A percentile compares a stretch with the other conserved stretches of the same genome.
These are phyloP conservation scores for Rhabdomys pumilio DNA, from an alignment of 2,797 vertebrate species.

Conservation along the genomic window DNA sequence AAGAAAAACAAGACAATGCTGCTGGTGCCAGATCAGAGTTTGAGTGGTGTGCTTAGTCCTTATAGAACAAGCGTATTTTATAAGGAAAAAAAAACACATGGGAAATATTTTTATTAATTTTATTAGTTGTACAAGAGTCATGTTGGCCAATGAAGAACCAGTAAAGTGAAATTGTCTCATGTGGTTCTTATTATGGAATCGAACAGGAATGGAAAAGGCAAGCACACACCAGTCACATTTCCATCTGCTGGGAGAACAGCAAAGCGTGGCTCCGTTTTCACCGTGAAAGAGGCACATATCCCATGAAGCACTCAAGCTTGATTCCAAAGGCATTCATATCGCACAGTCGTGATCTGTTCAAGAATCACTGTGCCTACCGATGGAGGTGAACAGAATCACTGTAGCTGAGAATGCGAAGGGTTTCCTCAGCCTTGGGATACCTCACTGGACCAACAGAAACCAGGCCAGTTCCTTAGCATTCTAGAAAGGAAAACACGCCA, in stretches of 20 bases:
- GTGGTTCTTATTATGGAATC: conserved; percentile 87
- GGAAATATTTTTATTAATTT: conserved; percentile 86
- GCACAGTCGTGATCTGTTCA: not conserved
- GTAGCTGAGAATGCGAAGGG: not conserved
- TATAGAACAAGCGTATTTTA: conserved; percentile 81
- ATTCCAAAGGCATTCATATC: not conserved
- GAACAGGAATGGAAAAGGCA: conserved; percentile 81
- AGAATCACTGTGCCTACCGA: not conserved
- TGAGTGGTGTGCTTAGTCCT: conserved; percentile 81
- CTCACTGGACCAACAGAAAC: not conserved
- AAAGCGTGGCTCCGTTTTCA: conserved; percentile 57
- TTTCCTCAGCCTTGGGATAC: not conserved
- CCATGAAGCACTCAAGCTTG: not conserved
- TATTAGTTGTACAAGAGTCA: conserved; percentile 86
- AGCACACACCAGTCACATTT: conserved; percentile 46
- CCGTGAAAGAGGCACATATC: conserved; percentile 59
- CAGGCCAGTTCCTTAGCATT: not conserved
- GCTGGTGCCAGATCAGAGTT: conserved; percentile 77
- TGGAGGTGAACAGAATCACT: not conserved
- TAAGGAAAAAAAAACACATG: conserved; percentile 80
- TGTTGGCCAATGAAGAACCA: conserved; percentile 87
- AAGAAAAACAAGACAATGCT: conserved; percentile 82
- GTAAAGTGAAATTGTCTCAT: conserved; percentile 85
- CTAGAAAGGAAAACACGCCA: not conserved
- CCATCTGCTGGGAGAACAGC: conserved; percentile 61